Conservation (phyloP, 1,140 invertebrate genomes). For the Melipona quadrifasciata region DNA sequence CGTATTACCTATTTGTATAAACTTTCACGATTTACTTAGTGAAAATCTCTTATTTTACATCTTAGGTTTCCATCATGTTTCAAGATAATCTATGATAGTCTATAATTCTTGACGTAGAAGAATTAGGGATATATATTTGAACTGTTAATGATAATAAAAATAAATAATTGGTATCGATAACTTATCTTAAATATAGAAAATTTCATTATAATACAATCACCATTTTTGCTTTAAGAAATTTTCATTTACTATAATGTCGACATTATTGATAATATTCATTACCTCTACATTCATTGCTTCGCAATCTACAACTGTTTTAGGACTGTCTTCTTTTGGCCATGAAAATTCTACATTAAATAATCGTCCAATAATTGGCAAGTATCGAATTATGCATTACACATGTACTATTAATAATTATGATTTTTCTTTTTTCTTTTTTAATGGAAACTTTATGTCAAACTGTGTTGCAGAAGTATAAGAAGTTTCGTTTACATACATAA, state of each 20-base stretch:
- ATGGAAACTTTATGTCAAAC: too few species aligned
- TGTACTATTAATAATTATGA: neutral
- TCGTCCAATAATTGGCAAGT: neutral
- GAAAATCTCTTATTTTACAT: neutral
- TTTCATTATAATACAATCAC: neutral
- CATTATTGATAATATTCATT: neutral
- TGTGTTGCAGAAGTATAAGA: neutral
- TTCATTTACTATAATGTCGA: neutral
- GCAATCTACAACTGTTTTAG: neutral
- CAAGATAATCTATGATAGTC: neutral
- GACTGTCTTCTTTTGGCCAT: fast-evolving
- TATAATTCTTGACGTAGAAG: neutral
- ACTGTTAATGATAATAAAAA: neutral
- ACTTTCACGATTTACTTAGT: neutral
- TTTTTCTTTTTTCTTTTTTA: neutral
- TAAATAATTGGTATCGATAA: neutral
- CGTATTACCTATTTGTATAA: neutral
- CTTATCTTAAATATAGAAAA: neutral
- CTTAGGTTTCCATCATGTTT: neutral
- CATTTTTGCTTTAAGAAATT: neutral
- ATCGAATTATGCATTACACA: neutral
- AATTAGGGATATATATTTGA: neutral
- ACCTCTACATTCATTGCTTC: neutral
- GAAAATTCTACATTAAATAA: neutral
- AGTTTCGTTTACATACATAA: neutral